Conservation (phyloP, 2,888 invertebrate species). For the Campoplex nolae region DNA sequence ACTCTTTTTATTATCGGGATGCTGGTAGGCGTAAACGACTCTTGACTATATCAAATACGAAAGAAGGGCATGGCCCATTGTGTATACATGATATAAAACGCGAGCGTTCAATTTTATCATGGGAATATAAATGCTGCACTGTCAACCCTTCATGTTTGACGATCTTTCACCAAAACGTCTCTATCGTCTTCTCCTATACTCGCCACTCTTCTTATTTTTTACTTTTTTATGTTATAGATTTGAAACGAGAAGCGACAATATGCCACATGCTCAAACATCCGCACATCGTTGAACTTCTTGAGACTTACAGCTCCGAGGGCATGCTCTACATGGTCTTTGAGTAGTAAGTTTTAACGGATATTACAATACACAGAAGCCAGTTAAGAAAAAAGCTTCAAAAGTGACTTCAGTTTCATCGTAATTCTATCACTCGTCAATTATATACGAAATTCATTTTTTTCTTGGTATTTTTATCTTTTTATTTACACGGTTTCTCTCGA, state of each 20-base stretch:
- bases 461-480: not conserved
- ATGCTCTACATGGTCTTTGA: slow-evolving; percentile 99
- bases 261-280: slow-evolving; percentile 99
- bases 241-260: slow-evolving; percentile 99
- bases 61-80: slow-evolving; percentile 35
- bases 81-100: slow-evolving; percentile 26
- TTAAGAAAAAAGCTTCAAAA: not conserved
- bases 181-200: not conserved
- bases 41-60: slow-evolving; percentile 31
- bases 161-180: slow-evolving; percentile 14
- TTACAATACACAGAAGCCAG: not conserved
- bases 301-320: slow-evolving; percentile 99
- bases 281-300: slow-evolving; percentile 98
- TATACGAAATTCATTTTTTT: not conserved
- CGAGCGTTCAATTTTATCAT: slow-evolving; percentile 54
- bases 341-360: slow-evolving; percentile 88
- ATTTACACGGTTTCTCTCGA: not conserved
- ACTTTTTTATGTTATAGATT: slow-evolving; percentile 88
- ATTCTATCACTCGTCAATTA: not conserved
- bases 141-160: not conserved
- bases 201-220: not conserved
- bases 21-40: slow-evolving; percentile 63
- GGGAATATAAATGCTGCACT: slow-evolving; percentile 29
- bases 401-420: not conserved
- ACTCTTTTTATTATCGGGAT: slow-evolving; percentile 59